Evolutionary conservation across 2,797 vertebrate genomes (phyloP).

Genomic region (Oryzias sinensis): DNA sequence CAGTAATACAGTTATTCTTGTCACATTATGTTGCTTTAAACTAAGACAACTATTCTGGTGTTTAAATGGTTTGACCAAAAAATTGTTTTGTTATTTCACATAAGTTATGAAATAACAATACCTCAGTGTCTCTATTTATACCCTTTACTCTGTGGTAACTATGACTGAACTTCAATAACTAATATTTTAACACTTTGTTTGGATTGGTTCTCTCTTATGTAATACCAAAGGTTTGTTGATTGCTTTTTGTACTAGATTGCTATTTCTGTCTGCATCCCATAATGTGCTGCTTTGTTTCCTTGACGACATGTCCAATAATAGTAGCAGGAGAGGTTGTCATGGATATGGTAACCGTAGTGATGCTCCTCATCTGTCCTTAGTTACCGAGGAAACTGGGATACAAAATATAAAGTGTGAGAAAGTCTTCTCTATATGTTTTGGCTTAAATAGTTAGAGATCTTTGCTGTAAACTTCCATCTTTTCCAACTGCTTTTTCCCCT

Average conservation of each 20-base stretch:
- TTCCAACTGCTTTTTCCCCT: background rate
- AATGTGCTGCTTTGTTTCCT: constrained; percentile 69
- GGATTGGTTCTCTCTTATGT: constrained; percentile 58
- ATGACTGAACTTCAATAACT: constrained; percentile 24
- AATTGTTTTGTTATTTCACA: background rate
- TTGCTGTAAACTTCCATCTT: background rate
- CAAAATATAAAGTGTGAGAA: constrained; percentile 52
- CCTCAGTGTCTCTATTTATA: constrained; percentile 12
- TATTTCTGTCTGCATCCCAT: constrained; percentile 73
- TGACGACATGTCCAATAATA: constrained; percentile 73
- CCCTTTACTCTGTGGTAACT: constrained; percentile 3
- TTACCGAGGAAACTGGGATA: constrained; percentile 53
- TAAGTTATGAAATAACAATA: constrained; percentile 6
- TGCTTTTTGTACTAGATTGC: constrained; percentile 60
- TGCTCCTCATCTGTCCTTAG: constrained; percentile 72
- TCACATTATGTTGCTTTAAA: too few relatives aligned
- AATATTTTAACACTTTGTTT: constrained; percentile 22
- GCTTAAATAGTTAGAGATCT: too few relatives aligned
- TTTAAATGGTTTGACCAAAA: background rate
- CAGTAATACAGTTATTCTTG: too few relatives aligned
- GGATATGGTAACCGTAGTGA: constrained; percentile 81
- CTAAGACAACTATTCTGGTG: too few relatives aligned
- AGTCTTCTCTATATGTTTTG: constrained; percentile 18
- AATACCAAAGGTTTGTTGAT: constrained; percentile 63
- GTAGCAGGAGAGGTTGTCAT: constrained; percentile 78